Percentiles rank a stretch among this genome's conserved stretches.
Evolutionary conservation across 2,113 vertebrate species (phyloP).

Genomic region (Jacana jacana): DNA sequence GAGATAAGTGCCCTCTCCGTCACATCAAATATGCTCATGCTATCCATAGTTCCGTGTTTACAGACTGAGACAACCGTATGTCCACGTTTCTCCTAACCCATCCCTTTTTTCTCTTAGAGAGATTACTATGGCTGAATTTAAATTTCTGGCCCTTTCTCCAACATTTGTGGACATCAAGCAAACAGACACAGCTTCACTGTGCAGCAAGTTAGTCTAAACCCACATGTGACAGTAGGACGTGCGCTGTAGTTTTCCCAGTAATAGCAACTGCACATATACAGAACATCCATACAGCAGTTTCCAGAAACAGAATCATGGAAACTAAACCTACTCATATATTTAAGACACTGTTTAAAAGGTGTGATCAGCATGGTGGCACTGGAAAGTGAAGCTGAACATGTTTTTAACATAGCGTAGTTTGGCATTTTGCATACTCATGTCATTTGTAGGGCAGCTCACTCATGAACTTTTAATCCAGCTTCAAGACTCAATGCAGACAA

Average conservation of each 20-base stretch:
- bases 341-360: not conserved
- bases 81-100: not conserved
- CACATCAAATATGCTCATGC: not conserved
- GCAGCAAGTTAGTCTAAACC: not conserved
- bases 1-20: not conserved
- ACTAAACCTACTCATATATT: not conserved
- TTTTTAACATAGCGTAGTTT: not conserved
- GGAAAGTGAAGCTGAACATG: not conserved
- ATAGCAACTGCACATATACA: not conserved
- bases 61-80: not conserved
- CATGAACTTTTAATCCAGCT: not conserved
- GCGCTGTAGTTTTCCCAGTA: not conserved
- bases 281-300: not conserved
- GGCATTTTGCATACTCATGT: not conserved
- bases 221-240: fast-evolving
- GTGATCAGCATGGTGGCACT: not conserved
- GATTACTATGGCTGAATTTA: not conserved
- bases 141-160: not conserved
- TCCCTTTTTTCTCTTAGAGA: not conserved
- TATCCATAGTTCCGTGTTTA: not conserved
- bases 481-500: not conserved
- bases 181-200: not conserved
- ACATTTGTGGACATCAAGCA: not conserved
- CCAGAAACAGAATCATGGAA: not conserved
- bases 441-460: not conserved